These are phyloP conservation scores for Anthophora plumipes DNA, from an alignment of 2,888 invertebrate genomes.

Conservation along the genomic window DNA sequence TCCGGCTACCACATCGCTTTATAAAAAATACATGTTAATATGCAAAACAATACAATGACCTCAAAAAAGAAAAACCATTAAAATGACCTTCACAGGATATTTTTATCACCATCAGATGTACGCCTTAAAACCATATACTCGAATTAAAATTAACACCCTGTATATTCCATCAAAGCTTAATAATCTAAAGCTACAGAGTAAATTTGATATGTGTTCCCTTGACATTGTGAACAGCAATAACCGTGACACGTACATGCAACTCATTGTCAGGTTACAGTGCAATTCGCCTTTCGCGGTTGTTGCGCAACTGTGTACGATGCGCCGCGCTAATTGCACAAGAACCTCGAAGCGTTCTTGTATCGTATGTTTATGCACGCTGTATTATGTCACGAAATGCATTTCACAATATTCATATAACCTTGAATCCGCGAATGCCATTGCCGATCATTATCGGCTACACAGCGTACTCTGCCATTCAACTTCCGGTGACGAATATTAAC, in stretches of 20 bases:
- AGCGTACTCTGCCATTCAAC: background rate
- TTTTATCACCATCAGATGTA: no score
- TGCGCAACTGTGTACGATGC: constrained; percentile 45
- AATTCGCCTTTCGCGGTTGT: constrained; percentile 44
- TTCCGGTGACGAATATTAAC: constrained; percentile 28
- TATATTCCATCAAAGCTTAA: background rate
- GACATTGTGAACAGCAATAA: constrained; percentile 38
- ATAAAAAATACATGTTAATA: no score
- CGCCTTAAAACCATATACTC: no score
- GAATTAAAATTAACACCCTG: no score
- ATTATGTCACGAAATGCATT: constrained; percentile 58
- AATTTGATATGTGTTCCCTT: constrained; percentile 30
- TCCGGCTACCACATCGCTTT: no score
- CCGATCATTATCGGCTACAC: constrained; percentile 27
- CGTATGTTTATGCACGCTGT: constrained; percentile 48
- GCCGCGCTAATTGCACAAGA: constrained; percentile 57
- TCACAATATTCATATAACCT: constrained; percentile 57
- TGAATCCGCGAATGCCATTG: constrained; percentile 70
- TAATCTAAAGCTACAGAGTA: background rate
- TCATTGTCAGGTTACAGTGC: background rate
- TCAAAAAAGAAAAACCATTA: no score
- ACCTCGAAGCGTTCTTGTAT: constrained; percentile 51
- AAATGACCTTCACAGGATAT: no score
- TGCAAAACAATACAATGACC: no score
- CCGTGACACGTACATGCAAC: constrained; percentile 39